phyloP scores from a whole-genome alignment of 2,888 invertebrate species.

The Corbicula japonica region DNA sequence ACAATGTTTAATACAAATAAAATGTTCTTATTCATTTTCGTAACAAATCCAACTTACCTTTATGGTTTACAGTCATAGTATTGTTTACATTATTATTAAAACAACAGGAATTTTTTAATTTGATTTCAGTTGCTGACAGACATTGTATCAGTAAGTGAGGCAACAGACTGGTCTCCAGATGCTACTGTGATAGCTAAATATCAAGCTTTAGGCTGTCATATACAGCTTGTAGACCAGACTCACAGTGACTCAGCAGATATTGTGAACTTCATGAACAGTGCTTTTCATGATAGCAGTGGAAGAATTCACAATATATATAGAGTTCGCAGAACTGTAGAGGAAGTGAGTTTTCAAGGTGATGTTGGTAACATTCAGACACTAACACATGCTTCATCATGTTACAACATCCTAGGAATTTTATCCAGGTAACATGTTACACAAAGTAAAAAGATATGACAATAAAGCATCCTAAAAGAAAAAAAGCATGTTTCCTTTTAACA shows the following conservation, averaged over 20 bases:
- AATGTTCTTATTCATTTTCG: no score
- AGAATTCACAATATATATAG: constrained; percentile 72
- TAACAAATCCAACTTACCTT: no score
- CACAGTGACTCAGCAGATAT: constrained; percentile 52
- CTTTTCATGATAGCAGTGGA: background rate
- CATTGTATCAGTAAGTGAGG: constrained; percentile 82
- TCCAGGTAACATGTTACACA: constrained; percentile 81
- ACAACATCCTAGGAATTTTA: constrained; percentile 85
- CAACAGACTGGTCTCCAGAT: constrained; percentile 80
- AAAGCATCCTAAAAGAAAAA: no score
- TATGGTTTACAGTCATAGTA: background rate
- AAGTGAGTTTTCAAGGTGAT: constrained; percentile 71
- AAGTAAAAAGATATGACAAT: no score
- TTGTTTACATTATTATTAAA: background rate
- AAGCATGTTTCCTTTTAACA: no score
- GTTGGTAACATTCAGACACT: constrained; percentile 75
- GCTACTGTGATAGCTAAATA: constrained; percentile 80
- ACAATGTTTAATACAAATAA: no score
- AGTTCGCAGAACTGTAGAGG: constrained; percentile 78
- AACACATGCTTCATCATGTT: constrained; percentile 82
- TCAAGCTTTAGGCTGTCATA: constrained; percentile 81
- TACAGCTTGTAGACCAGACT: constrained; percentile 65
- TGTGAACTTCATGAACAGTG: background rate
- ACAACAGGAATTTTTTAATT: background rate
- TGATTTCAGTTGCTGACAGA: constrained; percentile 78